Base-by-base conservation (phyloP, 2,888 invertebrate species). In the Diaperis boleti region DNA sequence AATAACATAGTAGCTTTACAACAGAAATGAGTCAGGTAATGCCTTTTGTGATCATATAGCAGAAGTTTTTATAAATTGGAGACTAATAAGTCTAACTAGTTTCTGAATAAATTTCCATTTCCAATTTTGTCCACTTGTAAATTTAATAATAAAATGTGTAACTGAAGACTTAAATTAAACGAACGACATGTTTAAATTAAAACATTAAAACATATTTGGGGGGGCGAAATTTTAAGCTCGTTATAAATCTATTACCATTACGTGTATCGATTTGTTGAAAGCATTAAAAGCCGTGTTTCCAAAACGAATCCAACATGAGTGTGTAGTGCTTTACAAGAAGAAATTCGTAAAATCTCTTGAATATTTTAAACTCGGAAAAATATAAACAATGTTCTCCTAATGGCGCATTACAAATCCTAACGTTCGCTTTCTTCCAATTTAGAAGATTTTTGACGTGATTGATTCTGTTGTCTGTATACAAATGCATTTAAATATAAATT, bases 291-390 rank as follows among this genome's bases (percentile, higher is more conserved):
- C n/a, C n/a, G n/a, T 11, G 13, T 33, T 10, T n/a, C 11, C 11
- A 33, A 33, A 11, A n/a, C 11, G 11, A 13, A 33, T 6, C 15
- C 39, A 39, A 13, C 17, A 39, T 39, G 15, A 33, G 33, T 33
- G 11, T 13, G n/a, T 11, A 6, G 14, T 11, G n/a, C 13, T 8
- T 13, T 13, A 11, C 11, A 5, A 8, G 14, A 41, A 17, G 17
- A 41, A 41, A 11, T 42, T 42, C 41, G 17, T 42, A 42, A 42
- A 42, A 20, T n/a, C 10, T 18, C 10, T 6, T 42, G 20, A 42
- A 42, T 42, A 20, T 20, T 42, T 42, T 20, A 42, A 8, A 10
- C 10, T 20, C 41, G 20, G 18, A 42, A 39, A 42, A 42, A 42
- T 10, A 42, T 18, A 15, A 42, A 15, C 20, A 17, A 42, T 13